phyloP scores from a whole-genome alignment of 37 sponge, comb jelly and placozoan species.

The Spongilla lacustris region DNA sequence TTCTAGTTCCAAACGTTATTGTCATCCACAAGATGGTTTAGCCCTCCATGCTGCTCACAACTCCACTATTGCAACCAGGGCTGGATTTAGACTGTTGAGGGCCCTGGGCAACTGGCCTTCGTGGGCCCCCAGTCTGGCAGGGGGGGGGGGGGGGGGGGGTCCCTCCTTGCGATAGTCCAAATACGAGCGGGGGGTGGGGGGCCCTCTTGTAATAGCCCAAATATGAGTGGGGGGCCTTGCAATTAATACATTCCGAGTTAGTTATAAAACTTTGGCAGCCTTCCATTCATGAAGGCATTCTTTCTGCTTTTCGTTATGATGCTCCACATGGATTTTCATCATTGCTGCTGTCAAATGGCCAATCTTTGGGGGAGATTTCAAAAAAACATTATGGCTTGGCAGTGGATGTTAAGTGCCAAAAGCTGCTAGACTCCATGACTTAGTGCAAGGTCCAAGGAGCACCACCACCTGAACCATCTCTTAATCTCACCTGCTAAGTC shows the following conservation, averaged over 20 bases:
- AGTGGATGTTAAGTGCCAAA: constrained; percentile 10
- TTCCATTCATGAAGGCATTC: no score
- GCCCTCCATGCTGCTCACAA: constrained; percentile 39
- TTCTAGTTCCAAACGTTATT: constrained; percentile 11
- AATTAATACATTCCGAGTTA: no score
- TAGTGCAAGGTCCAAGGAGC: constrained; percentile 26
- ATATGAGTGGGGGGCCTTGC: no score
- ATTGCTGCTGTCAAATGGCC: constrained; percentile 31
- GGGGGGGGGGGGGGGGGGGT: no score
- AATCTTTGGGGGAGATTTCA: constrained; percentile 57
- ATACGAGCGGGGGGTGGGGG: no score
- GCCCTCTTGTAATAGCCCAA: no score
- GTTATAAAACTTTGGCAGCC: constrained; percentile 36
- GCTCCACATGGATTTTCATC: constrained; percentile 53
- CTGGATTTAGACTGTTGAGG: no score
- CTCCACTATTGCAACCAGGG: constrained; percentile 22
- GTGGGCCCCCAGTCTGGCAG: no score
- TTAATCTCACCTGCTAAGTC: background rate
- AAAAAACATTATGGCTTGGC: constrained; percentile 22
- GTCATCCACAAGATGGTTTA: background rate
- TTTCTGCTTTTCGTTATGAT: no score
- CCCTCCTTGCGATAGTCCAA: no score
- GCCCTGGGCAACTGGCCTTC: no score
- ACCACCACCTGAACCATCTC: background rate
- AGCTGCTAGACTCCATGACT: constrained; percentile 33